Evolutionary conservation across 2,888 invertebrate genomes (phyloP).

Genomic region (Hypena proboscidalis): DNA sequence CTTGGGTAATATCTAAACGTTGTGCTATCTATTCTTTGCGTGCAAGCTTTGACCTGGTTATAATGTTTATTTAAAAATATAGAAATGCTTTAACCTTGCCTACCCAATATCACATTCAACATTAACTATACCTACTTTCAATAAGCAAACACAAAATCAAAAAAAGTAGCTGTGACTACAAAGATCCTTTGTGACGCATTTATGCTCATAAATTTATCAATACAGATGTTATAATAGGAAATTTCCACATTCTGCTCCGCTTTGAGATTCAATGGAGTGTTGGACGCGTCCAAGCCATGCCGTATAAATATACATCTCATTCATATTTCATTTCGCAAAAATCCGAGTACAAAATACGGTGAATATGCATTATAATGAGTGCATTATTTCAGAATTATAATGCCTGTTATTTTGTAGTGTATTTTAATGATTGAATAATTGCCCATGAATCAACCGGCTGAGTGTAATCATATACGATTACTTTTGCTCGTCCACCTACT

Average conservation of each 20-base stretch:
- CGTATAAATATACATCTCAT: slow-evolving; percentile 49
- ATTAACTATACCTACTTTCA: too few relatives aligned
- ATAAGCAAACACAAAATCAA: too few relatives aligned
- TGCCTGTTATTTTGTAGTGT: neutral
- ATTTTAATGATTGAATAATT: too few relatives aligned
- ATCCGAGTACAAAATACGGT: slow-evolving; percentile 23
- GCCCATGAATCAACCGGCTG: too few relatives aligned
- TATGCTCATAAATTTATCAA: slow-evolving; percentile 44
- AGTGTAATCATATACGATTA: too few relatives aligned
- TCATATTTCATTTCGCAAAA: slow-evolving; percentile 48
- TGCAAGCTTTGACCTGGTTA: too few relatives aligned
- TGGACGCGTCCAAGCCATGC: slow-evolving; percentile 37
- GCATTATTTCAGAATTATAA: slow-evolving; percentile 1
- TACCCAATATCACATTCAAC: too few relatives aligned
- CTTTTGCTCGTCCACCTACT: too few relatives aligned
- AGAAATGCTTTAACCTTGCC: too few relatives aligned
- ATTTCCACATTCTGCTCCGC: slow-evolving; percentile 54
- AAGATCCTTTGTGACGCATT: slow-evolving; percentile 39
- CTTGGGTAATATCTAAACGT: too few relatives aligned
- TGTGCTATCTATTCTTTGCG: too few relatives aligned
- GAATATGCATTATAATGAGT: slow-evolving; percentile 20
- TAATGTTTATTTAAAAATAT: too few relatives aligned
- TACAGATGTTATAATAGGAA: slow-evolving; percentile 51
- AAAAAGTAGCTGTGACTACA: slow-evolving; percentile 32
- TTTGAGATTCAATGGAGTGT: slow-evolving; percentile 59